Percentiles rank a stretch among this genome's conserved stretches.
Conservation (phyloP, 2,888 invertebrate genomes). For the Xylocampa areola region DNA sequence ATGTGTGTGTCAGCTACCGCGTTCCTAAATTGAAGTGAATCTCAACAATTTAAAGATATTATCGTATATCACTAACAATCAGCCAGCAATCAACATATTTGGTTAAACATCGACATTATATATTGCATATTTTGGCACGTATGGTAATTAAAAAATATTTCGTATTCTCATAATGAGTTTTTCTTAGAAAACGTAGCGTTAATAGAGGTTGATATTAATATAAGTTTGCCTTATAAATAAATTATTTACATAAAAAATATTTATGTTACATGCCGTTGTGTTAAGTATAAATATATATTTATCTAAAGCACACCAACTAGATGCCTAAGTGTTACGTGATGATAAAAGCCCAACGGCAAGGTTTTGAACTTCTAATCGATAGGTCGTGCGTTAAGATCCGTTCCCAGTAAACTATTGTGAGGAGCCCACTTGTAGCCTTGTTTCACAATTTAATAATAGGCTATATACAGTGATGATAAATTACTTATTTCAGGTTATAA, state of each 20-base stretch:
- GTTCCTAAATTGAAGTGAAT: constrained; percentile 41
- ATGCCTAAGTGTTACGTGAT: constrained; percentile 15
- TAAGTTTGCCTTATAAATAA: constrained; percentile 3
- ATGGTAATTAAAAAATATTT: constrained; percentile 22
- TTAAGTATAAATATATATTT: background rate
- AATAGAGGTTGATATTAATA: constrained; percentile 1
- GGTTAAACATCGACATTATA: constrained; percentile 31
- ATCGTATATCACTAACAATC: constrained; percentile 47
- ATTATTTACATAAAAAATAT: constrained; percentile 5
- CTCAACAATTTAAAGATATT: constrained; percentile 28
- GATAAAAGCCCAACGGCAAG: constrained; percentile 51
- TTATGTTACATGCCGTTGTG: background rate
- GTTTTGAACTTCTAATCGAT: constrained; percentile 44
- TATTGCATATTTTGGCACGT: constrained; percentile 30
- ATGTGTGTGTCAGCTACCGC: constrained; percentile 14
- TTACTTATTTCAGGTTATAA: constrained; percentile 21
- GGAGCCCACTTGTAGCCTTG: constrained; percentile 34
- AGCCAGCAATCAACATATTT: constrained; percentile 40
- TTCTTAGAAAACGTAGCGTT: constrained; percentile 32
- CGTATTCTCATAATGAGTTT: constrained; percentile 30
- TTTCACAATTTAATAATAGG: constrained; percentile 23
- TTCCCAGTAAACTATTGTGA: constrained; percentile 45
- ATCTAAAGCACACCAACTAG: constrained; percentile 2
- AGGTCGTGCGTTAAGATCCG: constrained; percentile 50
- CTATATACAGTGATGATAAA: constrained; percentile 27